These are phyloP conservation scores for Chaetodon trifascialis DNA, from an alignment of 2,113 vertebrate species.

Conservation along the genomic window DNA sequence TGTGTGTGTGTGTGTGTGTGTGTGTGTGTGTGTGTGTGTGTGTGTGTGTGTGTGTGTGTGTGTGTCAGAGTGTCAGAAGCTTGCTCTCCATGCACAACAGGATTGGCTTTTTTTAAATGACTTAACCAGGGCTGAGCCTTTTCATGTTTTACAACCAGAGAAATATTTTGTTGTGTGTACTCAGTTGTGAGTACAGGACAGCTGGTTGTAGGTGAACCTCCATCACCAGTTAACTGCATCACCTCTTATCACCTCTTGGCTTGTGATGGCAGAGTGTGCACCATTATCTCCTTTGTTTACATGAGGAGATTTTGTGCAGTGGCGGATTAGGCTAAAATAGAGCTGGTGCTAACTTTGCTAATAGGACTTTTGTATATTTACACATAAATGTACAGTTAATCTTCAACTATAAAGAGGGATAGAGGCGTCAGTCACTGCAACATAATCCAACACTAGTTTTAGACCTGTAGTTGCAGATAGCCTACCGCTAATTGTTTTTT, in stretches of 20 bases:
- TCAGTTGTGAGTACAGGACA: neutral
- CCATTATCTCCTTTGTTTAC: no score
- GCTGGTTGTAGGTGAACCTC: neutral
- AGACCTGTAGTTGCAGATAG: no score
- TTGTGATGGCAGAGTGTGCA: no score
- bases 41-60: neutral
- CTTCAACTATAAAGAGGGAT: no score
- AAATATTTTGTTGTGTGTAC: neutral
- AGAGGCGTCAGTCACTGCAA: no score
- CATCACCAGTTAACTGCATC: neutral
- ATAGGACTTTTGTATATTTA: no score
- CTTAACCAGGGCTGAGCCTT: neutral
- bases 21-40: neutral
- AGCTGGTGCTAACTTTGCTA: no score
- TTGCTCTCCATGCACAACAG: slow-evolving; percentile 11
- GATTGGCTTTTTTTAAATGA: slow-evolving; percentile 15
- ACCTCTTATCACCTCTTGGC: neutral
- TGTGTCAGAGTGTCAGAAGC: neutral
- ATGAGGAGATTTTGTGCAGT: no score
- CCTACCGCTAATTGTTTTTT: no score
- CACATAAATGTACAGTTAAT: no score
- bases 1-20: neutral
- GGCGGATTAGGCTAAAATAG: no score
- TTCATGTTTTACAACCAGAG: neutral
- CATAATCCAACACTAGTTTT: no score